Conservation (phyloP, 2,113 vertebrate species). For the Muntiacus muntjak region DNA sequence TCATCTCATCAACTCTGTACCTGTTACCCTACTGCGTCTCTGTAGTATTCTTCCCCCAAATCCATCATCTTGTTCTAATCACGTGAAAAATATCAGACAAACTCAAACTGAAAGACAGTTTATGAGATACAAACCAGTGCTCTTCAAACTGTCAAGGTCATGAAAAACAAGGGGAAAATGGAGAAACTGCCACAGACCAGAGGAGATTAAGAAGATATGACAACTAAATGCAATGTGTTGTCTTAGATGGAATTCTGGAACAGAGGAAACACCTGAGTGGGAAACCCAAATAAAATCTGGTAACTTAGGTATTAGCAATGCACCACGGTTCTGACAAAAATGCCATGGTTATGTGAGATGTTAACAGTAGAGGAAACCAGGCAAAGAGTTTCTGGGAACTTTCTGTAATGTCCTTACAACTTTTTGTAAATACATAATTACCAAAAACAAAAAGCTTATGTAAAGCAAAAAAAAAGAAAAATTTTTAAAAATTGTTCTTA, state of each 20-base stretch:
- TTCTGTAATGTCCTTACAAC: not conserved
- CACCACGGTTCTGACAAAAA: not conserved
- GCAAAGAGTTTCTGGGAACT: not conserved
- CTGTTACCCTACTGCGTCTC: not conserved
- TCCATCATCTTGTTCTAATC: not conserved
- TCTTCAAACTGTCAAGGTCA: not conserved
- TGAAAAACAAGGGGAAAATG: not conserved
- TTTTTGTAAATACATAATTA: constrained; percentile 11
- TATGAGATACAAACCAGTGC: not conserved
- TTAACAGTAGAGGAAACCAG: not conserved
- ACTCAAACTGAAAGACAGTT: not conserved
- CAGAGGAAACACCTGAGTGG: not conserved
- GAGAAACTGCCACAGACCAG: not conserved
- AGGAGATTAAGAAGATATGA: not conserved
- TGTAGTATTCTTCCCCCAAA: not conserved
- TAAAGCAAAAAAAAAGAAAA: not conserved
- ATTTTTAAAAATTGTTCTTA: not conserved
- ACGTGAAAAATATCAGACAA: constrained; percentile 21
- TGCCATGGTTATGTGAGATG: not conserved
- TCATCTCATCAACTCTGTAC: not conserved
- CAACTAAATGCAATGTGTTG: not conserved
- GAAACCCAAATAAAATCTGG: not conserved
- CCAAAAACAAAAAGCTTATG: not conserved
- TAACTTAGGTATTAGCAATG: not conserved
- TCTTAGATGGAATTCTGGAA: not conserved